phyloP scores from a whole-genome alignment of 2,113 vertebrate species.

The Laticauda laticaudata region DNA sequence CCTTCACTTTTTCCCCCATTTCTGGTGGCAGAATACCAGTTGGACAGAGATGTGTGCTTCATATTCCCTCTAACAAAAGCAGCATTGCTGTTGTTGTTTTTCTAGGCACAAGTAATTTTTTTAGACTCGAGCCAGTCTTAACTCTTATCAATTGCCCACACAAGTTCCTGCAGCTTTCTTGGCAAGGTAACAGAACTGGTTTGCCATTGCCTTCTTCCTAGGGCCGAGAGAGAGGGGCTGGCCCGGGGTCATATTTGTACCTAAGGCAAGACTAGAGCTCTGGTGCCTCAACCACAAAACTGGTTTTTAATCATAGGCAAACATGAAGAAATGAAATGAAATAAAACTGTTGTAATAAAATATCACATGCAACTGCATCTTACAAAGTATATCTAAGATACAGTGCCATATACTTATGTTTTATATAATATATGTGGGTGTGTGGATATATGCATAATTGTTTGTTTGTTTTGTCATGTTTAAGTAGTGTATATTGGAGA shows the following conservation, averaged over 20 bases:
- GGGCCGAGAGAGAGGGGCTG: not conserved
- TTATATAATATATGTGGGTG: too few species aligned
- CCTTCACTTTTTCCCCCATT: slow-evolving; percentile 51
- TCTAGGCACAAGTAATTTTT: not conserved
- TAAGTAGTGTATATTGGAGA: too few species aligned
- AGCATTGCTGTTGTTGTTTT: slow-evolving; percentile 21
- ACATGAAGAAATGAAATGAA: not conserved
- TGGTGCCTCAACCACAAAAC: not conserved
- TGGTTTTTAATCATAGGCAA: not conserved
- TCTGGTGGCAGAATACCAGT: slow-evolving; percentile 41
- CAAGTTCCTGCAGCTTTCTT: not conserved
- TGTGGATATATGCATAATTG: too few species aligned
- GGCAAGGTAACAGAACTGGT: not conserved
- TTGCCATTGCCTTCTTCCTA: not conserved
- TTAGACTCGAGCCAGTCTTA: not conserved
- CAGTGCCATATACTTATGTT: too few species aligned
- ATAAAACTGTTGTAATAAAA: not conserved
- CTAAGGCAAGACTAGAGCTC: not conserved
- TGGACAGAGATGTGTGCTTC: slow-evolving; percentile 56
- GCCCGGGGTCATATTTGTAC: not conserved
- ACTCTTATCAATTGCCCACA: not conserved
- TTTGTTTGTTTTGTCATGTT: too few species aligned
- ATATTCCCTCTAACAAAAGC: slow-evolving; percentile 37
- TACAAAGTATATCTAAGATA: too few species aligned
- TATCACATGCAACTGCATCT: not conserved